Conservation (phyloP, 2,888 invertebrate genomes). For the Heliconius sara region DNA sequence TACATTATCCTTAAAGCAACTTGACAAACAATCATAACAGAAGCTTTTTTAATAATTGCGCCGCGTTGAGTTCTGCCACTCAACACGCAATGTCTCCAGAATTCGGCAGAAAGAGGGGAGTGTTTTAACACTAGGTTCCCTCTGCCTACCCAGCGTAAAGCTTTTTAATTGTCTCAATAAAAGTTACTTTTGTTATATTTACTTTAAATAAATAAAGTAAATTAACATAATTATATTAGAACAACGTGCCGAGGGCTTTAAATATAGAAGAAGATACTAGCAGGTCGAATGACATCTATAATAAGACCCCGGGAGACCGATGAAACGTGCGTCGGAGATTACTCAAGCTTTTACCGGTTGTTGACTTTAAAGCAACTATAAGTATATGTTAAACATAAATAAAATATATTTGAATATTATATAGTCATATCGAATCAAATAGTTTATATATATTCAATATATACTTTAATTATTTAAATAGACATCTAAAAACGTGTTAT, state of each 20-base stretch:
- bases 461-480: background rate
- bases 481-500: background rate
- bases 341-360: slow-evolving; percentile 79
- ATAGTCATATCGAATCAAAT: no score
- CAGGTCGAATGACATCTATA: slow-evolving; percentile 83
- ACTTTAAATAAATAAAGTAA: slow-evolving; percentile 1
- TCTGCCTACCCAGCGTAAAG: no score
- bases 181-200: background rate
- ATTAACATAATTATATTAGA: slow-evolving; percentile 38
- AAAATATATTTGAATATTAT: no score
- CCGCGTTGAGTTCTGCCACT: no score
- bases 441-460: background rate
- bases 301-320: slow-evolving; percentile 81
- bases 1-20: background rate
- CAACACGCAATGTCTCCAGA: no score
- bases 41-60: background rate
- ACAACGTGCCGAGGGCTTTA: slow-evolving; percentile 67
- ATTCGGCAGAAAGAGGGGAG: no score
- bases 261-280: slow-evolving; percentile 82
- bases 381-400: background rate
- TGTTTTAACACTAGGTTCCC: no score
- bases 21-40: background rate
- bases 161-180: background rate
- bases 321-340: slow-evolving; percentile 74
- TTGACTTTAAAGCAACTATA: slow-evolving; percentile 65